A percentile compares a stretch with the other conserved stretches of the same genome.
Evolutionary conservation across 2,888 invertebrate species (phyloP).

Genomic region (Cephus pulcher): DNA sequence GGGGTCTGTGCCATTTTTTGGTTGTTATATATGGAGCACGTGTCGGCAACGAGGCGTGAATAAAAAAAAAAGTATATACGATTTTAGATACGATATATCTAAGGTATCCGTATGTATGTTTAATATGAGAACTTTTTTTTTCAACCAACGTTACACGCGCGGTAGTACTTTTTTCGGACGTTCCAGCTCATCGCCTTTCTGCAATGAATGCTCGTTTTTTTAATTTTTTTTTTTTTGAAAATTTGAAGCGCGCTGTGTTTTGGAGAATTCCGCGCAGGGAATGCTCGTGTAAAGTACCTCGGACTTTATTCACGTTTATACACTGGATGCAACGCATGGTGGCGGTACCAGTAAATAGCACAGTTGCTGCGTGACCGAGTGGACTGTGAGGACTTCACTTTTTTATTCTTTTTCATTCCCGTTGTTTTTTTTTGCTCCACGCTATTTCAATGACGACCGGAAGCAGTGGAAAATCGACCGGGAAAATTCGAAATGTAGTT

Average conservation of each 20-base stretch:
- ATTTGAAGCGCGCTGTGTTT: not conserved
- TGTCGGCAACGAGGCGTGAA: not conserved
- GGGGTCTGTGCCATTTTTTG: not conserved
- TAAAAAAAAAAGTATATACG: conserved; percentile 15
- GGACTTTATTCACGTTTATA: not conserved
- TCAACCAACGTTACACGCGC: not conserved
- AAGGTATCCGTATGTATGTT: not conserved
- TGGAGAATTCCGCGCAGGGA: not conserved
- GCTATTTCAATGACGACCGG: conserved; percentile 7
- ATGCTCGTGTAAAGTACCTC: not conserved
- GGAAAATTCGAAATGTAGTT: conserved; percentile 50
- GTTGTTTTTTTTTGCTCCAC: not conserved
- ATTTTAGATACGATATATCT: conserved; percentile 12
- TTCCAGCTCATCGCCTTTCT: not conserved
- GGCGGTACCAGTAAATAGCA: not conserved
- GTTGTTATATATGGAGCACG: not conserved
- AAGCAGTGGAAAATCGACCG: conserved; percentile 30
- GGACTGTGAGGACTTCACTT: not conserved
- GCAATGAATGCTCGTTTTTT: not conserved
- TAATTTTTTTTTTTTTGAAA: not conserved
- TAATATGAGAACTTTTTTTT: not conserved
- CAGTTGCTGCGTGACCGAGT: not conserved
- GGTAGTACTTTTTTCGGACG: not conserved
- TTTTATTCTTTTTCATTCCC: not conserved
- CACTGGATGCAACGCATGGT: not conserved